These are phyloP conservation scores for Calliopum simillimum DNA, from an alignment of 2,888 invertebrate genomes.

Conservation along the genomic window DNA sequence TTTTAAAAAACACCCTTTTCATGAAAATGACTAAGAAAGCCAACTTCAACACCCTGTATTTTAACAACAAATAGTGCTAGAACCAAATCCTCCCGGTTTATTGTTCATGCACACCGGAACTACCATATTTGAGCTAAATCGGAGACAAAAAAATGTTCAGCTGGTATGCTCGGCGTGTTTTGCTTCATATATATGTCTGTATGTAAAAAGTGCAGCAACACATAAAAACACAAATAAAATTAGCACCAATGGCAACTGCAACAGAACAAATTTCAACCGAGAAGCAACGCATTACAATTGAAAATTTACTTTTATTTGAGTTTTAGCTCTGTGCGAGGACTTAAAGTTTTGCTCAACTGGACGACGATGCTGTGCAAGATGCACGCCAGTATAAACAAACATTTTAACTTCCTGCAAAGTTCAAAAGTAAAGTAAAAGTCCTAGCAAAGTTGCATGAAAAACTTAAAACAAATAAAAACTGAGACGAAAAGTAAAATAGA, in stretches of 20 bases:
- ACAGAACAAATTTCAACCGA: neutral
- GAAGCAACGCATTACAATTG: neutral
- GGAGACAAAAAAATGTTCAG: no score
- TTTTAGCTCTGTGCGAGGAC: constrained; percentile 8
- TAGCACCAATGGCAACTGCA: no score
- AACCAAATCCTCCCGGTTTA: no score
- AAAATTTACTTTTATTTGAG: constrained; percentile 21
- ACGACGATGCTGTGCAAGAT: neutral
- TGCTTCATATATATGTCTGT: no score
- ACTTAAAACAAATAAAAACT: neutral
- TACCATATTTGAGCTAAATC: no score
- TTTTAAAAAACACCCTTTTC: no score
- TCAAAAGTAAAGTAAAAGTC: neutral
- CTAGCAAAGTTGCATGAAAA: neutral
- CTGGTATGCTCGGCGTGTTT: no score
- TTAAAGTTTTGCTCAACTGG: neutral
- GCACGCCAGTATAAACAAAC: neutral
- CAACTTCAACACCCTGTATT: no score
- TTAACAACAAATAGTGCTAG: no score
- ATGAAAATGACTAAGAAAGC: no score
- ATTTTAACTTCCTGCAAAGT: neutral
- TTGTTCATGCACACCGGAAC: no score
- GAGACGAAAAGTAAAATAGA: neutral
- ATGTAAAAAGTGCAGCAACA: no score
- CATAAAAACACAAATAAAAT: neutral